Evolutionary conservation across 2,888 invertebrate genomes (phyloP).

Genomic region (Leptinotarsa rubiginosa): DNA sequence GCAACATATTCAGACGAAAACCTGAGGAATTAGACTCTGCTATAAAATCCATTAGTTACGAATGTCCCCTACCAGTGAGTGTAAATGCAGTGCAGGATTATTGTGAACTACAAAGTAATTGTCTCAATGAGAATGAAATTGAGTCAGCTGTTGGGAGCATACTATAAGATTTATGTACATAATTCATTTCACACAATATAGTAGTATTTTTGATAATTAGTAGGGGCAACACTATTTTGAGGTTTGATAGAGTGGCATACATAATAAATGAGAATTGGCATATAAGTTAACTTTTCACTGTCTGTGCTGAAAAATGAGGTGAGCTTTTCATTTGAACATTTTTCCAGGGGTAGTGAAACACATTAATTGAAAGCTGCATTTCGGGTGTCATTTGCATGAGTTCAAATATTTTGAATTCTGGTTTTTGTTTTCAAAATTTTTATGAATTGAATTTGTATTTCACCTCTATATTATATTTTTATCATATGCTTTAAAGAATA

Average conservation of each 20-base stretch:
- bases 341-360: background rate
- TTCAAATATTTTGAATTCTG: too few relatives aligned
- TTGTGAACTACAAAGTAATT: conserved; percentile 56
- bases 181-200: conserved; percentile 7
- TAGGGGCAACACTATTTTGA: conserved; percentile 12
- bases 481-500: too few relatives aligned
- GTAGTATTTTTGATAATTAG: conserved; percentile 21
- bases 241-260: conserved; percentile 9
- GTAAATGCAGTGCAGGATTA: conserved; percentile 51
- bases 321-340: background rate
- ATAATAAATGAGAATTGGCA: background rate
- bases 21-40: conserved; percentile 63
- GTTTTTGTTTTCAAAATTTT: too few relatives aligned
- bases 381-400: too few relatives aligned
- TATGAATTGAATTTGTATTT: too few relatives aligned
- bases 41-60: conserved; percentile 62
- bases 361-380: too few relatives aligned
- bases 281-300: too few relatives aligned
- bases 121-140: conserved; percentile 63
- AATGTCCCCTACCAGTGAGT: conserved; percentile 50
- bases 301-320: background rate
- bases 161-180: conserved; percentile 39
- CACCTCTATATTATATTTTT: too few relatives aligned
- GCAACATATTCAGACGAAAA: conserved; percentile 51
- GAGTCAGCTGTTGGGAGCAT: conserved; percentile 65